A percentile compares a stretch with the other conserved stretches of the same genome.
Conservation (phyloP, 1,140 invertebrate genomes). For the Subanguina moxae region DNA sequence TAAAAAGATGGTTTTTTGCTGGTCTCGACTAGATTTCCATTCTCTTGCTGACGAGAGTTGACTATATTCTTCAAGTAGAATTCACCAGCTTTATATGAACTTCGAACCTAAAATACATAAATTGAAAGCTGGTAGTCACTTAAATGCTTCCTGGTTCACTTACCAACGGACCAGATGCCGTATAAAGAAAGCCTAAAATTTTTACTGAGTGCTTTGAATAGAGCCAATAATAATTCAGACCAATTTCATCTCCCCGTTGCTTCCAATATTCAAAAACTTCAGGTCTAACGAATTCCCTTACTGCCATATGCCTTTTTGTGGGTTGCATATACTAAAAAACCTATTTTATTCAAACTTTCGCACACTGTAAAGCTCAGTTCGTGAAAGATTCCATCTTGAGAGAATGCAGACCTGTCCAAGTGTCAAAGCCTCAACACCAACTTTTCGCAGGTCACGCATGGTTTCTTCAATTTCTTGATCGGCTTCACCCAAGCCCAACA, state of each 20-base stretch:
- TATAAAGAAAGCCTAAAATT: constrained; percentile 73
- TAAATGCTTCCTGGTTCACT: too few relatives aligned
- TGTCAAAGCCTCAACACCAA: constrained; percentile 87
- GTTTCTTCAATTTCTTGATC: constrained; percentile 83
- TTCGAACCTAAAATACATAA: constrained; percentile 68
- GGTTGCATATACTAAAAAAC: constrained; percentile 84
- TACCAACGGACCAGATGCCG: constrained; percentile 84
- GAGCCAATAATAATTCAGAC: too few relatives aligned
- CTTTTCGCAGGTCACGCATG: constrained; percentile 67
- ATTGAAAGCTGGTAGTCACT: too few relatives aligned
- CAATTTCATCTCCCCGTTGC: constrained; percentile 74
- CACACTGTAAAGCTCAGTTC: too few relatives aligned
- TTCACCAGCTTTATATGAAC: constrained; percentile 91
- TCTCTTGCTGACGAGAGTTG: constrained; percentile 16
- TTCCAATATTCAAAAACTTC: constrained; percentile 90
- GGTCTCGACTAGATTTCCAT: constrained; percentile 1
- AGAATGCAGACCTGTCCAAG: constrained; percentile 72
- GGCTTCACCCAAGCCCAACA: constrained; percentile 93
- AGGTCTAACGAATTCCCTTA: constrained; percentile 92
- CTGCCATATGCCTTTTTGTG: constrained; percentile 66
- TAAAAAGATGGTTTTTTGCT: neutral
- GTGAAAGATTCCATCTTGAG: too few relatives aligned
- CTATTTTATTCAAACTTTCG: neutral
- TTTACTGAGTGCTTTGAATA: too few relatives aligned
- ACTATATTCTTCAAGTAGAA: constrained; percentile 58